Conservation (phyloP, 1,140 invertebrate genomes). For the Cyclargus thomasi region DNA sequence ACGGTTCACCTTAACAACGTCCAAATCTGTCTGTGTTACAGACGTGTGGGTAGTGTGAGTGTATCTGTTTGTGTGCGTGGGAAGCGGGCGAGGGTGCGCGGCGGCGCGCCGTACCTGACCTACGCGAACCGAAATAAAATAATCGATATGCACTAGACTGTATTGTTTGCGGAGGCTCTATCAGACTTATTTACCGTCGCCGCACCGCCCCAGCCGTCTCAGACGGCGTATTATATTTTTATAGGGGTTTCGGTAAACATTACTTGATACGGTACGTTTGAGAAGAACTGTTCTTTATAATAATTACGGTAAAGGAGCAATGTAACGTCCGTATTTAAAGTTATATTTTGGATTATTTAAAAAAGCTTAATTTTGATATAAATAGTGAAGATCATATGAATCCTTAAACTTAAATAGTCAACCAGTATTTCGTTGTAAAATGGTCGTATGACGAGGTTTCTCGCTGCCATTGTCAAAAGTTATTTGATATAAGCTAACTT, state of each 20-base stretch:
- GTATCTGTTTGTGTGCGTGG: background rate
- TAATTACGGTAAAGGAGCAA: too few species aligned
- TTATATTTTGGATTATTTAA: too few species aligned
- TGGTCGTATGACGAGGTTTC: too few species aligned
- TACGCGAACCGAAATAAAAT: slow-evolving; percentile 28
- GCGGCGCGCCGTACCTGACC: slow-evolving; percentile 28
- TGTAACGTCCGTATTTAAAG: too few species aligned
- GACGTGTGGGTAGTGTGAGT: background rate
- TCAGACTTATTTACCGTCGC: slow-evolving; percentile 12
- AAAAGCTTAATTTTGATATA: too few species aligned
- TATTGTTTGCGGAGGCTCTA: slow-evolving; percentile 13
- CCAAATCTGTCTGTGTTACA: background rate
- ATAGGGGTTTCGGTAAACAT: background rate
- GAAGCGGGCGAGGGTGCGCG: slow-evolving; percentile 2
- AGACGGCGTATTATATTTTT: background rate
- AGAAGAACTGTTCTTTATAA: too few species aligned
- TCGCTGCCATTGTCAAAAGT: too few species aligned
- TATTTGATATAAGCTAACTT: too few species aligned
- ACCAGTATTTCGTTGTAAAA: too few species aligned
- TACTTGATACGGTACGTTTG: background rate
- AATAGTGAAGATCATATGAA: too few species aligned
- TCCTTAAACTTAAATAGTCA: too few species aligned
- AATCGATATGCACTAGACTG: slow-evolving; percentile 27
- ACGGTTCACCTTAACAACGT: too few species aligned
- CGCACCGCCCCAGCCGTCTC: background rate